Evolutionary conservation across 1,140 invertebrate species (phyloP), one percentile per base, ranked within the genome.

Genomic region (Piezodorus guildinii): DNA sequence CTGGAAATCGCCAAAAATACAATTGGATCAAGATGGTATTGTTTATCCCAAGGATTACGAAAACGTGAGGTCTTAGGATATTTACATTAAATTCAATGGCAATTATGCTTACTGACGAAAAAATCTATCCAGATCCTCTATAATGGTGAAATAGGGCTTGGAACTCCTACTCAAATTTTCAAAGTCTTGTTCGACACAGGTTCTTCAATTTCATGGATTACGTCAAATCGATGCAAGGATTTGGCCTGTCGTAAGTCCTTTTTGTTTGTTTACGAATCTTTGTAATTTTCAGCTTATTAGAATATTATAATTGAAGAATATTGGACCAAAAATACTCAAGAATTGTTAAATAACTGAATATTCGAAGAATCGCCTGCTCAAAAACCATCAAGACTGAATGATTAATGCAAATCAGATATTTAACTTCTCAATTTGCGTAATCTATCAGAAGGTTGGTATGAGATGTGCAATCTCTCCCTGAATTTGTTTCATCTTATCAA

Each of bases 111-210:
- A 19, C 6, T 17, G 3, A 51, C 17, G 49, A 17, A 51, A 17
- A n/a, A 25, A 67, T 67, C 52, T 67, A 74, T 78, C 56, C 72
- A 93, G 88, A 93, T 95, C 64, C 96, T 99, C 77, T 99, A 99
- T 76, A 99, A 91, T 78, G 96, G 96, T 15, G 81, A 81, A 1
- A 97, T 99, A 68, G 77, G 78, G 0, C 94, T 99, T 75, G 96
- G 96, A 62, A 88, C 83, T 46, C 96, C 96, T 17, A 84, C 89
- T 30, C 96, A 99, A 78, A 79, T 77, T 1, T 99, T 99, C 75
- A 89, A 84, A 68, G 95, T 99, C 58, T 86, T 99, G 25, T 99
- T 99, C 77, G 96, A 99, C 74, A 96, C 95, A 9, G 96, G 96
- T 62, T 98, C 94, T 1, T 96, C 95, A 10, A 99, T 99, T 75